Conservation (phyloP, 2,888 invertebrate genomes). For the Abrostola tripartita region DNA sequence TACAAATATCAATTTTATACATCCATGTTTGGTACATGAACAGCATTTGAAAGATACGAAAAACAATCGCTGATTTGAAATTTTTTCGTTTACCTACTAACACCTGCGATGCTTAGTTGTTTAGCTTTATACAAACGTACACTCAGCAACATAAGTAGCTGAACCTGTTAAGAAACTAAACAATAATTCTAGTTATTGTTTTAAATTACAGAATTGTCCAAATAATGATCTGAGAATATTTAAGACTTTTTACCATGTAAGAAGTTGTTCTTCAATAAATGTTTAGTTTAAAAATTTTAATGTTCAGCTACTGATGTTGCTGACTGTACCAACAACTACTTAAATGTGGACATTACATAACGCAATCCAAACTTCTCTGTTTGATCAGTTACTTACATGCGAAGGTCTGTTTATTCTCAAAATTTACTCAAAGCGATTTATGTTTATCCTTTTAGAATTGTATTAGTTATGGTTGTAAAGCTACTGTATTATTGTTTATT, state of each 20-base stretch:
- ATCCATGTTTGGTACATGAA: too few species aligned
- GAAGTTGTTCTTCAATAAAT: too few species aligned
- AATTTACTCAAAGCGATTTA: slow-evolving; percentile 57
- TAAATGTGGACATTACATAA: slow-evolving; percentile 46
- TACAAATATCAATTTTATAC: too few species aligned
- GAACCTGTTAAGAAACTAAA: too few species aligned
- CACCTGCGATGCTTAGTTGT: not conserved
- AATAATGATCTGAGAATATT: too few species aligned
- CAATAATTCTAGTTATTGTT: too few species aligned
- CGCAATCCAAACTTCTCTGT: slow-evolving; percentile 60
- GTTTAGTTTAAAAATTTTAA: too few species aligned
- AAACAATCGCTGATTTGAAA: not conserved
- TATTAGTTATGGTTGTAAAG: slow-evolving; percentile 34
- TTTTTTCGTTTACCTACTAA: not conserved
- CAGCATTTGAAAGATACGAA: too few species aligned
- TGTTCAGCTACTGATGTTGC: slow-evolving; percentile 2
- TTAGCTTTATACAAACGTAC: slow-evolving; percentile 21
- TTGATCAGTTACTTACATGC: slow-evolving; percentile 61
- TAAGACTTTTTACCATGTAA: too few species aligned
- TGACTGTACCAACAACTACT: slow-evolving; percentile 41
- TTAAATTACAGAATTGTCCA: too few species aligned
- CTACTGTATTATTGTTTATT: slow-evolving; percentile 25
- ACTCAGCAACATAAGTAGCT: slow-evolving; percentile 27
- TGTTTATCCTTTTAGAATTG: slow-evolving; percentile 59
- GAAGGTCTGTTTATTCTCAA: slow-evolving; percentile 51